Evolutionary conservation across 2,797 vertebrate genomes (phyloP), one percentile per base, ranked within the genome.

Genomic region (Glyptemys insculpta): DNA sequence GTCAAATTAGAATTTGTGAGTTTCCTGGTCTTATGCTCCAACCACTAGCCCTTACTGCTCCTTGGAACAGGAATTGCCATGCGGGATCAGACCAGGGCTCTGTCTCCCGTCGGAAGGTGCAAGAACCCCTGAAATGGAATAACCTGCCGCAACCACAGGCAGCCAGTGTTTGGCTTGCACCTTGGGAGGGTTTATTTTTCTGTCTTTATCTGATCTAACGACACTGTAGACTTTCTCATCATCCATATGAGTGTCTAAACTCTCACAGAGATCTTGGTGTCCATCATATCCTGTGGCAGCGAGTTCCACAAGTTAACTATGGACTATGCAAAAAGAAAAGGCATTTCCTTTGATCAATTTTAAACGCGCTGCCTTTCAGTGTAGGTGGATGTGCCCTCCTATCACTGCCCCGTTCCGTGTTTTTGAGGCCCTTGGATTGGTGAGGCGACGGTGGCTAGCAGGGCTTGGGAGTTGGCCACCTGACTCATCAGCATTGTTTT

Each of bases 331-430:
- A 27, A 23, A 44, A n/a, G 34, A 19, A 18, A 57, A 29, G 27
- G 27, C 56, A 57, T 57, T 57, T 57, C 56, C 11, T 16, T 15
- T 62, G 27, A 57, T 62, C 29, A 34, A 15, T n/a, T 62, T 62
- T 16, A 34, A 62, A 62, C 3, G 1, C 1, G 14, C 59, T 62
- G 31, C 59, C 29, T 68, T 68, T n/a, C 34, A 14, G 34, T 19
- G n/a, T 37, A 18, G 62, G 34, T 37, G 62, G 62, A 5, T 68
- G n/a, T 37, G 65, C n/a, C 18, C 19, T 37, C 2, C 1, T 21
- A 3, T n/a, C n/a, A 68, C 7, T 10, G 62, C 18, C 62, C n/a
- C 4, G 1, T 68, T 68, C 62, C 0, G 9, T 68, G n/a, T n/a
- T 37, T 18, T 68, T 37, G 65, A 68, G 65, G n/a, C n/a, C 34